Base-by-base conservation (phyloP, 2,888 invertebrate genomes). In the Yponomeuta cagnagella region DNA sequence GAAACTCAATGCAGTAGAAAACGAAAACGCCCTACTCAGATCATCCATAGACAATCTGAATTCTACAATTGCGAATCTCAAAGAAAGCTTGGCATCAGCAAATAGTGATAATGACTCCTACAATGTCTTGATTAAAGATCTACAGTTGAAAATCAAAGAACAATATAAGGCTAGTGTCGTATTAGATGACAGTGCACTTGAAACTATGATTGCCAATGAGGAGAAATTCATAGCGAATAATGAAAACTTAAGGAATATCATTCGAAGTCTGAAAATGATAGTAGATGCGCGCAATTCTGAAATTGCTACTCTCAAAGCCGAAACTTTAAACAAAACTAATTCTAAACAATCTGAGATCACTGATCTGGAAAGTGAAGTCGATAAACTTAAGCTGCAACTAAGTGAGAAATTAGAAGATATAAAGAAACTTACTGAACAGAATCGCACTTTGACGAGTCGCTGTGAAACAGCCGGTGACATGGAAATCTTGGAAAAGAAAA, bases 161-260 rank as follows among this genome's bases (percentile, higher is more conserved):
- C 84, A 83, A 76, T 84, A 84, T 70, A 77, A 73, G 52, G 65
- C 77, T 52, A 77, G 76, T 70, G 66, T 80, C 10, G 75, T 76
- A 71, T 76, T 86, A 37, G 78, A 75, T 72, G 85, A 88, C 43
- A 76, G 72, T 68, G 72, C 80, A 52, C 74, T 90, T 71, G 85
- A 87, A 75, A 77, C 72, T 70, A 83, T 90, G 82, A 80, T 89
- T 70, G 77, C 80, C 2, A 87, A 83, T 72, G 91, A 91, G 82
- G 83, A 89, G 70, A 82, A 82, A 71, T 79, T 86, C 72, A 80
- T 88, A 69, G 82, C 87, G 15, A 90, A 87, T 74, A 89, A 90
- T 75, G 90, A 90, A 75, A 90, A 90, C 73, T 82, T 92, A 70
- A 83, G 77, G 76, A 88, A 88, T 72, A 82, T 91, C 43, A 83